Base-by-base conservation (phyloP, 2,797 vertebrate species). In the Leptatherina wallacei region DNA sequence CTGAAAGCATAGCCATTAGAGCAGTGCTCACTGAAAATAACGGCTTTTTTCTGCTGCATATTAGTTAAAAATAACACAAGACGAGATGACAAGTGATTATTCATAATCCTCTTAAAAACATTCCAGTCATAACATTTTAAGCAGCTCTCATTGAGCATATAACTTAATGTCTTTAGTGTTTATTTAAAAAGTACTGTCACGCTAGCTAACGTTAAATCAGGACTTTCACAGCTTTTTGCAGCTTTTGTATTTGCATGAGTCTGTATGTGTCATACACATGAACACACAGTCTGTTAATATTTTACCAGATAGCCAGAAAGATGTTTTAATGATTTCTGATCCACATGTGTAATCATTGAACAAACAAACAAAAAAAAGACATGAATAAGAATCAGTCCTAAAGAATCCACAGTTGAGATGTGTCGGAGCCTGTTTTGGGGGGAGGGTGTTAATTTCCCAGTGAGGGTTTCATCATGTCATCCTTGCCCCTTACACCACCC, bases 51-150 rank as follows among this genome's bases (percentile, higher is more conserved):
- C 70, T 57, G 73, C 56, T 71, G 62, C 58, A 63, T 56, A 81
- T 86, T 87, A 83, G 79, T 87, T 88, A 77, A 89, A 86, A 89
- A 86, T 76, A 83, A 89, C 79, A 84, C 6, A 1, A 58, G 12
- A 24, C 40, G 59, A 84, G 60, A 90, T 69, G 61, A 80, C 49
- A 74, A 54, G 75, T 11, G 78, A 86, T 88, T 86, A 85, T 44
- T 58, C 29, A 52, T 90, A 91, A 91, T 90, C 86, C 83, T 87
- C 85, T 90, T 89, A 79, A 82, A 82, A 89, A 85, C 82, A 86
- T 84, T 85, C 84, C 77, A 83, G 72, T 71, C 88, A 74, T 65
- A 81, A 85, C 71, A 71, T 82, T 67, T 76, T 69, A 73, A 64
- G 76, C 62, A 54, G 69, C 56, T 71, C 49, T 71, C 29, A 68